A percentile compares a stretch with the other conserved stretches of the same genome.
phyloP scores from a whole-genome alignment of 2,113 vertebrate genomes.

The Dunckerocampus dactyliophorus region DNA sequence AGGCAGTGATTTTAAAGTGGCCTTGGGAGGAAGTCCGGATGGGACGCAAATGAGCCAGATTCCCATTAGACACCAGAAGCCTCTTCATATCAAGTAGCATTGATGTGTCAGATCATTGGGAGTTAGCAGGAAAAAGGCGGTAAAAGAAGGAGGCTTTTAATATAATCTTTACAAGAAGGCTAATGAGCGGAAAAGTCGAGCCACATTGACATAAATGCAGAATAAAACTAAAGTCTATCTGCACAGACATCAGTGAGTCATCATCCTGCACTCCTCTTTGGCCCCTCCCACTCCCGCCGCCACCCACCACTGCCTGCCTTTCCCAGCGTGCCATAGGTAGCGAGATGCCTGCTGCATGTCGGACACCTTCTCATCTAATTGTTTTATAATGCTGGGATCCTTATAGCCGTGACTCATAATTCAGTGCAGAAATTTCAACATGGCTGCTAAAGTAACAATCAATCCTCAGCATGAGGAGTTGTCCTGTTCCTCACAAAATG shows the following conservation, averaged over 20 bases:
- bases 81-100: constrained; percentile 33
- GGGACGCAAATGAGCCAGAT: constrained; percentile 54
- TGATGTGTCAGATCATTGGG: constrained; percentile 32
- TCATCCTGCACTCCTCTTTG: constrained; percentile 29
- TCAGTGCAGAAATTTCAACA: background rate
- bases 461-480: background rate
- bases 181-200: constrained; percentile 11
- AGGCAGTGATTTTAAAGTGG: constrained; percentile 61
- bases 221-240: background rate
- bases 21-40: constrained; percentile 45
- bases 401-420: constrained; percentile 63
- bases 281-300: constrained; percentile 13
- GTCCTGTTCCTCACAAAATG: background rate
- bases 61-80: constrained; percentile 35
- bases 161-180: background rate
- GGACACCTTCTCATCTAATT: constrained; percentile 62
- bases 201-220: constrained; percentile 4
- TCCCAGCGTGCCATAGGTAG: constrained; percentile 40
- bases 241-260: constrained; percentile 53
- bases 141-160: background rate
- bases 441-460: no score
- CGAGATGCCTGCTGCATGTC: constrained; percentile 57
- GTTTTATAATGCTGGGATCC: constrained; percentile 66
- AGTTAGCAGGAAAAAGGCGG: background rate
- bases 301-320: constrained; percentile 22